Conservation (phyloP, 1,140 invertebrate species). For the Hyles euphorbiae region DNA sequence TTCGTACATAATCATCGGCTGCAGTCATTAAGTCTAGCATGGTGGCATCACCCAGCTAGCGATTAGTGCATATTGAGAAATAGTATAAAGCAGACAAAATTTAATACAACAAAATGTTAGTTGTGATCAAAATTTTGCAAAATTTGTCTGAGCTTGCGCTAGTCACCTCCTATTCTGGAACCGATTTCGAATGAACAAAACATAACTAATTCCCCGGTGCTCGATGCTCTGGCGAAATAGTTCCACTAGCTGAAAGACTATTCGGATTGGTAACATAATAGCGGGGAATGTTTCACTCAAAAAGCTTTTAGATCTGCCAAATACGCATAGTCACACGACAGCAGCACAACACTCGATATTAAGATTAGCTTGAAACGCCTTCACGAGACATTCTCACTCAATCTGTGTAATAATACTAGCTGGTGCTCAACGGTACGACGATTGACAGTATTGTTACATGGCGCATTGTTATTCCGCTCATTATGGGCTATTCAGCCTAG, state of each 20-base stretch:
- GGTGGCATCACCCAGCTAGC: conserved; percentile 63
- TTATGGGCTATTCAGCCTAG: conserved; percentile 10
- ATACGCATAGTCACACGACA: conserved; percentile 53
- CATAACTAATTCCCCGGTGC: no score
- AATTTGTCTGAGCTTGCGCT: conserved; percentile 36
- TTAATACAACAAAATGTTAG: conserved; percentile 5
- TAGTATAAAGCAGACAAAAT: conserved; percentile 9
- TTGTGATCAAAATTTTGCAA: conserved; percentile 25
- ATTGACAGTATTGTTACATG: conserved; percentile 32
- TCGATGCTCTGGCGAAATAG: neutral
- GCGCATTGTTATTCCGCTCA: conserved; percentile 16
- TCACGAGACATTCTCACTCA: conserved; percentile 46
- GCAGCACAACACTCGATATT: conserved; percentile 51
- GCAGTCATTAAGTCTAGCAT: conserved; percentile 66
- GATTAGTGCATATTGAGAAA: conserved; percentile 48
- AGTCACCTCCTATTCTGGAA: conserved; percentile 40
- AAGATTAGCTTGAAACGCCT: conserved; percentile 49
- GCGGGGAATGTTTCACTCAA: conserved; percentile 41
- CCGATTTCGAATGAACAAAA: conserved; percentile 33
- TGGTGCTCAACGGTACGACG: conserved; percentile 14
- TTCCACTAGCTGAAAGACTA: neutral
- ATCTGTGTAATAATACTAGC: conserved; percentile 46
- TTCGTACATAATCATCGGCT: conserved; percentile 56
- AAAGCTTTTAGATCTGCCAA: conserved; percentile 61
- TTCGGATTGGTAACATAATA: conserved; percentile 60